Conservation (phyloP, 37 sponge, comb jelly and placozoan species). For the Beroe ovata region DNA sequence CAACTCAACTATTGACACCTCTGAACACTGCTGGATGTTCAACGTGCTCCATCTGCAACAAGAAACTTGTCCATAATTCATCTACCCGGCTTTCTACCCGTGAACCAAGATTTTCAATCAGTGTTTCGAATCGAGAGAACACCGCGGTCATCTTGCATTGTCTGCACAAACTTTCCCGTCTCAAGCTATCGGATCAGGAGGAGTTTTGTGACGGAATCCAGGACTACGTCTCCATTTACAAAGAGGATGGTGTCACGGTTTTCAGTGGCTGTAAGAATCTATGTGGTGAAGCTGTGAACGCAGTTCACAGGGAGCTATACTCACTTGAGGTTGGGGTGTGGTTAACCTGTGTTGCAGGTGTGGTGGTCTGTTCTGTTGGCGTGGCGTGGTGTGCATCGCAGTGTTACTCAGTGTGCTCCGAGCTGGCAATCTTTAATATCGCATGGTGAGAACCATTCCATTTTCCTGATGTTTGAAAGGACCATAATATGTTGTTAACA, state of each 20-base stretch:
- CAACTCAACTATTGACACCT: no score
- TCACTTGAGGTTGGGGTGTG: slow-evolving; percentile 34
- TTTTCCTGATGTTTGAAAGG: no score
- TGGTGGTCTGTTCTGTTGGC: slow-evolving; percentile 7
- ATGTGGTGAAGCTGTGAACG: not conserved
- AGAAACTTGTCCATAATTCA: not conserved
- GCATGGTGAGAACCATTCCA: slow-evolving; percentile 31
- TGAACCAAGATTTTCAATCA: slow-evolving; percentile 35
- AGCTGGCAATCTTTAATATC: slow-evolving; percentile 10
- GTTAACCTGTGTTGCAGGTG: not conserved
- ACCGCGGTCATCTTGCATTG: not conserved
- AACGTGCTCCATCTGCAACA: slow-evolving; percentile 40
- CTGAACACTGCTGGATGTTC: slow-evolving; percentile 25
- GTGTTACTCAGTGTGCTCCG: not conserved
- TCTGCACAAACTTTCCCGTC: slow-evolving; percentile 19
- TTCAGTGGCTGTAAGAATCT: slow-evolving; percentile 4
- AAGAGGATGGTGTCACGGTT: not conserved
- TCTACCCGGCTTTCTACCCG: not conserved
- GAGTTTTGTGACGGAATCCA: slow-evolving; percentile 10
- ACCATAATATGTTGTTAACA: no score
- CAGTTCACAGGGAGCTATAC: slow-evolving; percentile 33
- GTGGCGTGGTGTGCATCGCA: not conserved
- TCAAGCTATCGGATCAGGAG: not conserved
- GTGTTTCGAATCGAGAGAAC: not conserved
- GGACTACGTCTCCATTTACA: slow-evolving; percentile 12